Evolutionary conservation across 2,797 vertebrate genomes (phyloP).

Genomic region (Champsocephalus gunnari): DNA sequence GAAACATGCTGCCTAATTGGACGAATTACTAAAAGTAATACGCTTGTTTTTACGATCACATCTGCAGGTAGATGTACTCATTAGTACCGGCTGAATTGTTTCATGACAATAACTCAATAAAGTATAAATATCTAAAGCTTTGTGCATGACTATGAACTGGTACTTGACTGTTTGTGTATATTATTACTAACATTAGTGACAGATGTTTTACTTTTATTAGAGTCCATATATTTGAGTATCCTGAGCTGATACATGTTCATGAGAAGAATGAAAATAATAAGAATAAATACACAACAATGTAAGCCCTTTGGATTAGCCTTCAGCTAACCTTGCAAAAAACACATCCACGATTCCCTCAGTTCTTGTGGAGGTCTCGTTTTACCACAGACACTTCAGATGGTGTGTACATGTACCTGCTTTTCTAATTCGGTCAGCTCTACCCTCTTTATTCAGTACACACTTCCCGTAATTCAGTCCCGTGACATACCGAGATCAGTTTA

Average conservation of each 20-base stretch:
- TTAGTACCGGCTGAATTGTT: constrained; percentile 36
- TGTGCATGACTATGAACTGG: neutral
- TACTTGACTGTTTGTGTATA: neutral
- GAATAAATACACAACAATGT: constrained; percentile 21
- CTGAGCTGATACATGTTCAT: neutral
- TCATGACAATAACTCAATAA: constrained; percentile 19
- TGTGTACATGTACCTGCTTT: neutral
- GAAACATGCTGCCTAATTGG: constrained; percentile 25
- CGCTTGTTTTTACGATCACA: constrained; percentile 27
- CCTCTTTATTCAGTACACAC: constrained; percentile 40
- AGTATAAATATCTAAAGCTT: too few species aligned
- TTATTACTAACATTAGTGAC: neutral
- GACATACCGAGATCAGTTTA: constrained; percentile 38
- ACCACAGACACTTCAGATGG: constrained; percentile 18
- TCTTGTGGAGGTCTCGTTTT: constrained; percentile 10
- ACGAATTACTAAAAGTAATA: constrained; percentile 21
- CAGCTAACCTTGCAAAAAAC: constrained; percentile 16
- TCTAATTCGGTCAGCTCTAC: constrained; percentile 27
- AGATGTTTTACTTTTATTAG: neutral
- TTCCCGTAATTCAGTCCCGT: constrained; percentile 36
- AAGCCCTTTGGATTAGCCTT: constrained; percentile 38
- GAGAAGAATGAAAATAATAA: neutral
- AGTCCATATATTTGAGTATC: neutral
- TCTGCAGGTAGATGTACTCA: constrained; percentile 20
- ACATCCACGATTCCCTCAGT: neutral